Evolutionary conservation across 2,113 vertebrate genomes (phyloP).

Genomic region (Pandion haliaetus): DNA sequence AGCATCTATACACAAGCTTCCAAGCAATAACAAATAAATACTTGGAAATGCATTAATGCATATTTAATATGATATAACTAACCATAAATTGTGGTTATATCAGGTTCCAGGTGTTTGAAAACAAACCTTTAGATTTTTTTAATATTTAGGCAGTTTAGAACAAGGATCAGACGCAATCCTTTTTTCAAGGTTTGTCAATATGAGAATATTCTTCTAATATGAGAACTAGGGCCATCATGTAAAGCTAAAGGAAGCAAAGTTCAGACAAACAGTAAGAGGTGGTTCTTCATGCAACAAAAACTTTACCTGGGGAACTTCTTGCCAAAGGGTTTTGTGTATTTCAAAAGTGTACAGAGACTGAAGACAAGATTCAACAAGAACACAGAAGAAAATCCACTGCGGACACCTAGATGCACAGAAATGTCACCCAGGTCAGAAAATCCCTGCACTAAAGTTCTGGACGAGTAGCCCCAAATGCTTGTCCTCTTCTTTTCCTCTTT

Average conservation of each 20-base stretch:
- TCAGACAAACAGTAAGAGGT: not conserved
- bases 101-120: not conserved
- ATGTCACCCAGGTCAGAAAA: not conserved
- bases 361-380: not conserved
- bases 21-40: not conserved
- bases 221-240: not conserved
- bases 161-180: not conserved
- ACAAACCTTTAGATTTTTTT: not conserved
- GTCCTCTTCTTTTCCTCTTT: not conserved
- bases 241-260: not conserved
- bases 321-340: not conserved
- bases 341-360: not conserved
- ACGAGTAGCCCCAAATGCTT: not conserved
- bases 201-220: not conserved
- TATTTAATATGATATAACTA: not conserved
- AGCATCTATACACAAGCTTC: not conserved
- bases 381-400: not conserved
- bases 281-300: not conserved
- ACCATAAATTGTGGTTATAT: not conserved
- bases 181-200: not conserved
- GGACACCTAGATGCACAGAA: not conserved
- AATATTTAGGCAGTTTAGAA: not conserved
- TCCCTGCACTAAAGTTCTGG: not conserved
- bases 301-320: not conserved
- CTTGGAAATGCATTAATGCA: not conserved